These are phyloP conservation scores for Phaenicophaeus curvirostris DNA, from an alignment of 2,797 vertebrate species.

Conservation along the genomic window DNA sequence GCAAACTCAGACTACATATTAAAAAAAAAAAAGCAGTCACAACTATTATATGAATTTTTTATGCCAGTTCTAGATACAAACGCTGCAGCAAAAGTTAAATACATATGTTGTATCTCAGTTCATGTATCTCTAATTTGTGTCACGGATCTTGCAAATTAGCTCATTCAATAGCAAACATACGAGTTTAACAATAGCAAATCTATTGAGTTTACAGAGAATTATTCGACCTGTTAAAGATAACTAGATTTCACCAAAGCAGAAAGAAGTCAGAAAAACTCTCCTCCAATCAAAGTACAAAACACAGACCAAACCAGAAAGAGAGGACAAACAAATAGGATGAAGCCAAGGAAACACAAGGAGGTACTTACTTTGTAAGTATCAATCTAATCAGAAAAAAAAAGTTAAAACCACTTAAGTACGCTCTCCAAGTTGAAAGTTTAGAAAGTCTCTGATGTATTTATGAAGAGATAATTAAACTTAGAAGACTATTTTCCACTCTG, in stretches of 20 bases:
- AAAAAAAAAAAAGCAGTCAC: neutral
- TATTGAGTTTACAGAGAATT: neutral
- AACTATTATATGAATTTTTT: neutral
- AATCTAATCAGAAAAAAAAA: neutral
- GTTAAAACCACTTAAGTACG: neutral
- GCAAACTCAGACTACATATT: neutral
- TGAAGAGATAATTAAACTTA: neutral
- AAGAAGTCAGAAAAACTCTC: neutral
- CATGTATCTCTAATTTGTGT: neutral
- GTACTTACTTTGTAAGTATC: neutral
- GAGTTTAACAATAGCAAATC: neutral
- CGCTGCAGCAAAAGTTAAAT: neutral
- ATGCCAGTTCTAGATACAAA: neutral
- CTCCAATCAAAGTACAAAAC: neutral
- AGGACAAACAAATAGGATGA: neutral
- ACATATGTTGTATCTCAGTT: neutral
- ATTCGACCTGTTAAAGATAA: neutral
- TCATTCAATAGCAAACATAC: neutral
- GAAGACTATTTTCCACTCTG: neutral
- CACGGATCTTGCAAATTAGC: neutral
- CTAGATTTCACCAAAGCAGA: fast-evolving
- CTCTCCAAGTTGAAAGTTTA: neutral
- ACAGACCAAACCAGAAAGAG: neutral
- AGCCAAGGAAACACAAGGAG: neutral
- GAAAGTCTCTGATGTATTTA: neutral